These are phyloP conservation scores for Himalopsyche tibetana DNA, from an alignment of 2,888 invertebrate species.

Conservation along the genomic window DNA sequence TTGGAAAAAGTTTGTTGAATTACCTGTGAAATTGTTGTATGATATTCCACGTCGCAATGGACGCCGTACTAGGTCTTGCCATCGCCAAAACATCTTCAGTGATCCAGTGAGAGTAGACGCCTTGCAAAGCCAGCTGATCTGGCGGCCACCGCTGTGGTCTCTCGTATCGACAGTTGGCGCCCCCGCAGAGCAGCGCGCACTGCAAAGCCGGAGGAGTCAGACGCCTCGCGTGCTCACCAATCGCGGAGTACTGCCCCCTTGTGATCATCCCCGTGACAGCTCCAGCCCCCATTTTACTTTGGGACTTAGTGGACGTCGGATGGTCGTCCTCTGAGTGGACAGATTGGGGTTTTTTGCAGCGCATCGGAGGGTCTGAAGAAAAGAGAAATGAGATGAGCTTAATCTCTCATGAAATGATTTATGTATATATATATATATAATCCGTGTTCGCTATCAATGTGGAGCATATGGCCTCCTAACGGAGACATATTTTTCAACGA, in stretches of 20 bases:
- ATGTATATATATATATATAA: too few relatives aligned
- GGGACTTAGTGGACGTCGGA: background rate
- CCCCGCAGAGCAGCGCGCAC: slow-evolving; percentile 91
- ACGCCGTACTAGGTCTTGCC: slow-evolving; percentile 88
- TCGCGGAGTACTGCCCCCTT: slow-evolving; percentile 71
- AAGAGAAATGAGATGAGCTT: background rate
- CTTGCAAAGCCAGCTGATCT: slow-evolving; percentile 83
- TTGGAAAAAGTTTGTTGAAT: slow-evolving; percentile 45
- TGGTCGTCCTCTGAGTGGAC: slow-evolving; percentile 49
- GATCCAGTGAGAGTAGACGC: slow-evolving; percentile 92
- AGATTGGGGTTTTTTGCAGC: background rate
- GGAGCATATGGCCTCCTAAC: too few relatives aligned
- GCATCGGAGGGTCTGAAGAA: background rate
- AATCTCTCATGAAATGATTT: background rate
- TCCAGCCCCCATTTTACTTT: slow-evolving; percentile 52
- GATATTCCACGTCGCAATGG: slow-evolving; percentile 85
- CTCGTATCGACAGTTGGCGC: slow-evolving; percentile 89
- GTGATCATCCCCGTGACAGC: slow-evolving; percentile 43
- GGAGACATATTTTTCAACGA: too few relatives aligned
- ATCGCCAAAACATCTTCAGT: slow-evolving; percentile 92
- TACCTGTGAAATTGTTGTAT: slow-evolving; percentile 88
- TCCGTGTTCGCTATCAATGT: too few relatives aligned
- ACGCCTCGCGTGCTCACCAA: slow-evolving; percentile 78
- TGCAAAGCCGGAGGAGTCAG: slow-evolving; percentile 83
- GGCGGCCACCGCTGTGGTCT: slow-evolving; percentile 79